Evolutionary conservation across 2,113 vertebrate species (phyloP), one percentile per base, ranked within the genome.

Genomic region (Poicephalus gulielmi): DNA sequence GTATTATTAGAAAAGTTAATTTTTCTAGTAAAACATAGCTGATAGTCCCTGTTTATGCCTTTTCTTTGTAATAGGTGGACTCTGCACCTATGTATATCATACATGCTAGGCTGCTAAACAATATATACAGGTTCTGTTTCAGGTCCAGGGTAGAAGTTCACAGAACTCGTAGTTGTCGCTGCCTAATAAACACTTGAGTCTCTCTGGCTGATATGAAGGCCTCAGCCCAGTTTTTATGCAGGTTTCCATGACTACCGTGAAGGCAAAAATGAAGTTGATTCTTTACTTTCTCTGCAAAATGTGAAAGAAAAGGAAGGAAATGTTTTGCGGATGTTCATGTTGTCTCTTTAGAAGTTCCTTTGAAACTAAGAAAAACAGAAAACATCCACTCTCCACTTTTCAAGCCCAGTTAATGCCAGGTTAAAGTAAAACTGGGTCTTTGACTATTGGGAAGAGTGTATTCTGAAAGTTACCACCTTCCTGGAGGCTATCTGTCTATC

Each of bases 191-290:
- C 47, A 25, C 46, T 88, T 53, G 20, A 67, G 17, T 67, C 43
- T 88, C 69, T 11, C 20, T 55, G 64, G 64, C 39, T 6, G 9
- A 53, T 76, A 87, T 1, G 2, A 87, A 95, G 50, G 17, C n/a
- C 46, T 86, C 63, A 74, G 75, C 62, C 50, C 92, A 83, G 43
- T 43, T 85, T 83, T 83, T 46, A 68, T 86, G 33, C 47, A 86
- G 64, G 92, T 96, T 96, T 96, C 93, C 76, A 95, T 96, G 90
- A 52, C 88, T 86, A 93, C 82, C 55, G 55, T 35, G 60, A 75
- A 95, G 35, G 76, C 7, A 92, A 91, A 90, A 92, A 90, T 55
- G 18, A 86, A 96, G 80, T 8, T 0, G 3, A 19, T 83, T 60
- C 50, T 78, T 76, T 82, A 31, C 81, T 94, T 86, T 75, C 73